phyloP scores from a whole-genome alignment of 1,140 invertebrate genomes.

The Antheraea pernyi region DNA sequence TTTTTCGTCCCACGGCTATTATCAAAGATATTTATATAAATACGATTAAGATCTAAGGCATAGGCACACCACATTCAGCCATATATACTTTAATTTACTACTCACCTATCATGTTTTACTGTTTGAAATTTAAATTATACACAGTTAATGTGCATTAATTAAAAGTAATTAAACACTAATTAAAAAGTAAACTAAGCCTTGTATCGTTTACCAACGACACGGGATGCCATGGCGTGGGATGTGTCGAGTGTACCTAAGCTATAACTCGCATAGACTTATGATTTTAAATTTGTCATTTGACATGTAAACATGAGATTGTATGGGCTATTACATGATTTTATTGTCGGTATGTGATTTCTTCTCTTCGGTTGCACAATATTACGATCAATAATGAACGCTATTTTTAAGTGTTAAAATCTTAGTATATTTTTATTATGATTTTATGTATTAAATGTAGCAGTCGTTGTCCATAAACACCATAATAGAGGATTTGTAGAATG shows the following conservation, averaged over 20 bases:
- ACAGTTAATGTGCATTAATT: neutral
- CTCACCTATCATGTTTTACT: too few relatives aligned
- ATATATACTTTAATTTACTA: too few relatives aligned
- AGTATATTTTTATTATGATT: too few relatives aligned
- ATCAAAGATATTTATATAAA: too few relatives aligned
- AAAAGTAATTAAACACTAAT: neutral
- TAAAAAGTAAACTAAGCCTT: neutral
- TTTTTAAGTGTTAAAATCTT: neutral
- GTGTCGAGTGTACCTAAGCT: neutral
- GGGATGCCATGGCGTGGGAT: neutral
- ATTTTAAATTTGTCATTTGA: constrained; percentile 12
- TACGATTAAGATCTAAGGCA: too few relatives aligned
- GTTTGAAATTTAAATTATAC: too few relatives aligned
- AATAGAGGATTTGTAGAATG: too few relatives aligned
- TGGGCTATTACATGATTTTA: constrained; percentile 3
- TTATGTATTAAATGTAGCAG: too few relatives aligned
- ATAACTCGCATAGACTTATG: constrained; percentile 14
- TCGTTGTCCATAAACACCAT: too few relatives aligned
- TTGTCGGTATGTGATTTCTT: constrained; percentile 13
- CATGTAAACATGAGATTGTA: constrained; percentile 14
- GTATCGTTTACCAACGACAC: neutral
- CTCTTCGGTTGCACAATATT: too few relatives aligned
- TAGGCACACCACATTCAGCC: too few relatives aligned
- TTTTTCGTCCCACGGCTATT: too few relatives aligned
- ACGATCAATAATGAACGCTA: neutral